A percentile compares a stretch with the other conserved stretches of the same genome.
Evolutionary conservation across 2,113 vertebrate species (phyloP).

Genomic region (Etheostoma cragini): DNA sequence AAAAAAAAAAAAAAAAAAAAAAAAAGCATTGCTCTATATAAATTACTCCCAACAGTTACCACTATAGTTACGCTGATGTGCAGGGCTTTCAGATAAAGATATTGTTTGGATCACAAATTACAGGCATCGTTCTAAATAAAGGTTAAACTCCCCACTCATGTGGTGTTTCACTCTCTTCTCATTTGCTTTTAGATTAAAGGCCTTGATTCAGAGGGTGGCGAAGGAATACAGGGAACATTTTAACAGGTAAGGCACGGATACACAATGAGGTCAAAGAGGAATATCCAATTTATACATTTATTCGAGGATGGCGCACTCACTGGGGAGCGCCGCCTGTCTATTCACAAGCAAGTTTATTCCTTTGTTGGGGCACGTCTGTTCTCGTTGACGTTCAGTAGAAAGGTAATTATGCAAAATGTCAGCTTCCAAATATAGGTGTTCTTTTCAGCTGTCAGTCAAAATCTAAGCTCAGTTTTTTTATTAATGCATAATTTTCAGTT

Average conservation of each 20-base stretch:
- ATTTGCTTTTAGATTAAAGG: slow-evolving; percentile 88
- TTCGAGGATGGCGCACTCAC: slow-evolving; percentile 43
- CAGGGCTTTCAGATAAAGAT: slow-evolving; percentile 61
- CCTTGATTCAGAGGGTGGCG: slow-evolving; percentile 92
- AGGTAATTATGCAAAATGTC: slow-evolving; percentile 81
- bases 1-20: slow-evolving; percentile 50
- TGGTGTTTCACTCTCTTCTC: slow-evolving; percentile 64
- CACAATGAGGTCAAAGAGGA: slow-evolving; percentile 56
- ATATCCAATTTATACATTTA: slow-evolving; percentile 62
- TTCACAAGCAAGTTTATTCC: slow-evolving; percentile 51
- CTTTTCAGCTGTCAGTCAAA: slow-evolving; percentile 75
- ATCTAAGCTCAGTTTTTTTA: slow-evolving; percentile 38
- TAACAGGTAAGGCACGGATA: slow-evolving; percentile 87
- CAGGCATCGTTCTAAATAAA: slow-evolving; percentile 43
- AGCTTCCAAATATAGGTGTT: slow-evolving; percentile 77
- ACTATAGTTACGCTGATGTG: slow-evolving; percentile 32
- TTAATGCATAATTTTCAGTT: slow-evolving; percentile 59
- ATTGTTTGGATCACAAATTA: slow-evolving; percentile 70
- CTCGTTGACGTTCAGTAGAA: slow-evolving; percentile 60
- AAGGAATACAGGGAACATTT: slow-evolving; percentile 93
- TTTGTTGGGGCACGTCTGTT: slow-evolving; percentile 65
- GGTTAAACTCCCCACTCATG: slow-evolving; percentile 32
- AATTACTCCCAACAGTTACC: slow-evolving; percentile 43
- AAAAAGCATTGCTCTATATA: slow-evolving; percentile 40
- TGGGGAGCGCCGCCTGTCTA: slow-evolving; percentile 44